Percentiles rank a stretch among this genome's conserved stretches.
Evolutionary conservation across 2,113 vertebrate genomes (phyloP).

Genomic region (Pollachius pollachius): DNA sequence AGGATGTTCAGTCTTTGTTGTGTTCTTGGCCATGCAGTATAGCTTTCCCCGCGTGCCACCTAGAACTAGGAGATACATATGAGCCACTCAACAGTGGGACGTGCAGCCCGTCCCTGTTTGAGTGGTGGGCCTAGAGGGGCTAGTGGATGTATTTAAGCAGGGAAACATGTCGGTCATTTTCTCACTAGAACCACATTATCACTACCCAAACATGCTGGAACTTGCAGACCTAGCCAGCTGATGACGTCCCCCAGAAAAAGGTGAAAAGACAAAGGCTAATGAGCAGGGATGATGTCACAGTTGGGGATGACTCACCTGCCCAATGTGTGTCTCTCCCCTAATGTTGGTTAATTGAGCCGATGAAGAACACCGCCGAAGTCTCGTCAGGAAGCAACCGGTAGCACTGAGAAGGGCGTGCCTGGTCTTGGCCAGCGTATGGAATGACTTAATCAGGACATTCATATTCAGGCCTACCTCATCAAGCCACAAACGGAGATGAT

Average conservation of each 20-base stretch:
- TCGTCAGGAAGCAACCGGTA: neutral
- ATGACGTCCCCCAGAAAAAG: constrained; percentile 14
- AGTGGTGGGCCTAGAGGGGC: neutral
- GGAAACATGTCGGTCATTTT: neutral
- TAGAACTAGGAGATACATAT: neutral
- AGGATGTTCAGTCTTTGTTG: no score
- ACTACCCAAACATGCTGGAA: neutral
- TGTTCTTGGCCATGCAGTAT: no score
- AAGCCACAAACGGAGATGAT: neutral
- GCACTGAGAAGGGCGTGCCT: constrained; percentile 10
- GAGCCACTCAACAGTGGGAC: neutral
- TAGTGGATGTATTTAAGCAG: neutral
- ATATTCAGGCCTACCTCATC: constrained; percentile 10
- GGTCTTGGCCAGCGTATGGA: neutral
- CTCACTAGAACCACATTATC: neutral
- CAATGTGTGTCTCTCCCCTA: neutral
- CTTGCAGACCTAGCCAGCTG: neutral
- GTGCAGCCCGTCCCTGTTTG: neutral
- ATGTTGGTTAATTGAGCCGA: constrained; percentile 22
- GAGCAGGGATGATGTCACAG: constrained; percentile 43
- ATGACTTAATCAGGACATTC: constrained; percentile 27
- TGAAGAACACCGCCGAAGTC: constrained; percentile 14
- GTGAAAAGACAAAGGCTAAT: constrained; percentile 51
- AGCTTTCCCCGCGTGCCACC: no score
- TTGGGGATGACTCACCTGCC: constrained; percentile 31